These are phyloP conservation scores for Aulostomus chinensis DNA, from an alignment of 2,797 vertebrate species.

Conservation along the genomic window DNA sequence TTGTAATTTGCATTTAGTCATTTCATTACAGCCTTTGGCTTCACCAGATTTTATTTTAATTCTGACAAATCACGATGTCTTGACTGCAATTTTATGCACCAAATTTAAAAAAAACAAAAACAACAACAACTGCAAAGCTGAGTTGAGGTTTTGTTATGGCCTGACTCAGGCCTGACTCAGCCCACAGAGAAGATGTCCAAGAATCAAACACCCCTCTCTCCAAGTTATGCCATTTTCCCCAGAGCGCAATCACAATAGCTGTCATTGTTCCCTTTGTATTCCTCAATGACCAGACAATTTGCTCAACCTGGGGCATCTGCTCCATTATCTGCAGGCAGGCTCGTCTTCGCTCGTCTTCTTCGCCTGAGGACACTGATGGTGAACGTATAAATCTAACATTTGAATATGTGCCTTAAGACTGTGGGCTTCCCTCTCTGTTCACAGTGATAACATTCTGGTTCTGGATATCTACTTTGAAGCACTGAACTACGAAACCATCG, in stretches of 20 bases:
- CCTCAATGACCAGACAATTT: constrained; percentile 31
- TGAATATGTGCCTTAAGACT: constrained; percentile 22
- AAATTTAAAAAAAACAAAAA: too few species aligned
- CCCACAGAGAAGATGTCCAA: constrained; percentile 44
- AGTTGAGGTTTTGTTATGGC: constrained; percentile 43
- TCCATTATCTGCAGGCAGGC: constrained; percentile 37
- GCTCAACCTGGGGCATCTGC: constrained; percentile 29
- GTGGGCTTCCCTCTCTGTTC: constrained; percentile 33
- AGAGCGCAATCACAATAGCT: constrained; percentile 42
- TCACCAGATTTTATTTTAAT: constrained; percentile 7
- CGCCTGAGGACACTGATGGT: constrained; percentile 25
- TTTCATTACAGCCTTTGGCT: constrained; percentile 17
- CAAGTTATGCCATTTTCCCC: too few species aligned
- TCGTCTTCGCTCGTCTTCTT: constrained; percentile 12
- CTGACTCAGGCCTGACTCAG: constrained; percentile 16
- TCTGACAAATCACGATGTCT: constrained; percentile 21
- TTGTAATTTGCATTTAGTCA: constrained; percentile 20
- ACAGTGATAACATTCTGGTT: constrained; percentile 97
- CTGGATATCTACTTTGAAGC: constrained; percentile 99
- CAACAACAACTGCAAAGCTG: constrained; percentile 36
- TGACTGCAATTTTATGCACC: constrained; percentile 5
- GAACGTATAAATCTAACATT: constrained; percentile 15
- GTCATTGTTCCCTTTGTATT: constrained; percentile 43
- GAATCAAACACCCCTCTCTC: too few species aligned
- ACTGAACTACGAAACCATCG: constrained; percentile 98